These are phyloP conservation scores for Zygothrica quintamaculata DNA, from an alignment of 2,888 invertebrate species.

Conservation along the genomic window DNA sequence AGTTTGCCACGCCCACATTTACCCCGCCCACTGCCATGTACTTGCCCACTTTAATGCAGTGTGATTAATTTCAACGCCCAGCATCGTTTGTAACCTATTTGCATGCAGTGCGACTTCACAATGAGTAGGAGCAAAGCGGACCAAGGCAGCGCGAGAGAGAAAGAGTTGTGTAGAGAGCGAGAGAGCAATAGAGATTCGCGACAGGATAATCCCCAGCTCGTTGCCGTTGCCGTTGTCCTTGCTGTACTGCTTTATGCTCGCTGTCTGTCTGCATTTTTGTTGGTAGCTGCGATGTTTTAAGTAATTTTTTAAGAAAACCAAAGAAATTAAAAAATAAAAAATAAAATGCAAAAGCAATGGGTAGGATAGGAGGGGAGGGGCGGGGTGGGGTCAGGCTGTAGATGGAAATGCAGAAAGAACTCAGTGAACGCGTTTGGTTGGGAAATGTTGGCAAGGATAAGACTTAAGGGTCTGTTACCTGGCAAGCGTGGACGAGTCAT, in stretches of 20 bases:
- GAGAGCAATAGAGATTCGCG: slow-evolving; percentile 42
- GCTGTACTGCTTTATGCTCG: slow-evolving; percentile 5
- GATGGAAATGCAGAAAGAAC: neutral
- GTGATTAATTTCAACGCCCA: slow-evolving; percentile 71
- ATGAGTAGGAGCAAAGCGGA: too few relatives aligned
- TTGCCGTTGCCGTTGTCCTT: slow-evolving; percentile 34
- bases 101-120: slow-evolving; percentile 49
- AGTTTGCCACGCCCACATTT: slow-evolving; percentile 12
- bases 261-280: slow-evolving; percentile 6
- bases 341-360: neutral
- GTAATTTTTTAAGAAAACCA: slow-evolving; percentile 71
- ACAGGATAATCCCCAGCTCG: slow-evolving; percentile 68
- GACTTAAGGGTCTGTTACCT: slow-evolving; percentile 68
- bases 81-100: slow-evolving; percentile 56
- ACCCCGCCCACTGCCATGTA: neutral
- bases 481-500: slow-evolving; percentile 30
- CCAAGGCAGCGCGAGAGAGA: too few relatives aligned
- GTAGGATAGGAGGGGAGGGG: neutral
- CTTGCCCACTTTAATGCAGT: slow-evolving; percentile 43
- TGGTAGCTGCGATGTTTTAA: slow-evolving; percentile 44
- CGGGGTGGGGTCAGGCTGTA: neutral
- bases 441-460: slow-evolving; percentile 58
- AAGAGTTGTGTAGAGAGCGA: neutral
- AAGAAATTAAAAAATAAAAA: slow-evolving; percentile 61
- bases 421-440: neutral